Conservation (phyloP, 2,113 vertebrate species). For the Lepisosteus osseus region DNA sequence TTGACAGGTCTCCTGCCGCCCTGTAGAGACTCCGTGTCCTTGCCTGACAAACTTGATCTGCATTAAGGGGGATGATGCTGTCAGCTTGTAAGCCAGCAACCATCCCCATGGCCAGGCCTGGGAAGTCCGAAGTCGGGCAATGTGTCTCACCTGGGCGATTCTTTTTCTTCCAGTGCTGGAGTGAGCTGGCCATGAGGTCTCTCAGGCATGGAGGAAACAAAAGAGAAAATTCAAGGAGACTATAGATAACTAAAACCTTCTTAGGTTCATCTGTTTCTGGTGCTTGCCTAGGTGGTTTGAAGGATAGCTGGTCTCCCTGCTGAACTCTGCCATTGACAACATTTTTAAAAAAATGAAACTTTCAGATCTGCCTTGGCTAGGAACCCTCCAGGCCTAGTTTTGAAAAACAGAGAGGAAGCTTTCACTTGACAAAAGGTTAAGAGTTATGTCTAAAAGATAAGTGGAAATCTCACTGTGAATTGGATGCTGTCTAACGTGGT, state of each 20-base stretch:
- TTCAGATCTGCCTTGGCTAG: no score
- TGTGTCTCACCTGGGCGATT: not conserved
- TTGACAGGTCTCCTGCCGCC: constrained; percentile 10
- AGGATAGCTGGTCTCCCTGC: constrained; percentile 18
- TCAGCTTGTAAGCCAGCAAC: constrained; percentile 16
- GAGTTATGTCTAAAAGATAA: no score
- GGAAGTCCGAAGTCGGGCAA: not conserved
- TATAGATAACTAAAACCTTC: constrained; percentile 33
- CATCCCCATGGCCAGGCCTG: not conserved
- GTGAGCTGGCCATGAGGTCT: constrained; percentile 26
- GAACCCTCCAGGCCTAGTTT: no score
- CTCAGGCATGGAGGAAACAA: constrained; percentile 35
- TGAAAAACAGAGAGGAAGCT: no score
- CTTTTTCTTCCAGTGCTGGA: not conserved
- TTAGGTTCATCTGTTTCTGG: not conserved
- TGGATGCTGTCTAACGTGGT: no score
- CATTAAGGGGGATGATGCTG: not conserved
- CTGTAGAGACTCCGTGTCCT: constrained; percentile 9
- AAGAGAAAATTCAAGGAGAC: constrained; percentile 23
- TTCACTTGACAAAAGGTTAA: no score
- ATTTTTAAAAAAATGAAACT: no score
- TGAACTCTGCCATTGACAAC: not conserved
- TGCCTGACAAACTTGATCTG: constrained; percentile 3
- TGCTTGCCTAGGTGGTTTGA: constrained; percentile 13
- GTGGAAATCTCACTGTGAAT: no score